Percentiles rank a stretch among this genome's conserved stretches.
These are phyloP conservation scores for Quadriops clusia DNA, from an alignment of 2,888 invertebrate species.

Conservation along the genomic window DNA sequence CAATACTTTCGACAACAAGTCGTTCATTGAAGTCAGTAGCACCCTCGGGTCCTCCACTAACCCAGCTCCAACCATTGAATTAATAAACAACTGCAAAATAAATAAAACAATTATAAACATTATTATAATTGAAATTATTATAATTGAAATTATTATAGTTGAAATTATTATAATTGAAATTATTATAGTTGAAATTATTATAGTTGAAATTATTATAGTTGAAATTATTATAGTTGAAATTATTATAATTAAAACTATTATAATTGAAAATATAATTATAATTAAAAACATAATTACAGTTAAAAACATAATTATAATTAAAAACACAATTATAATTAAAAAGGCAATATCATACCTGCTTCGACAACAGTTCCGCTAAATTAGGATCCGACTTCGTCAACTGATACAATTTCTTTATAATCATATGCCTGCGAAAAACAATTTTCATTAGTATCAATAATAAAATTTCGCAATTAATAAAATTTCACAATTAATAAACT, in stretches of 20 bases:
- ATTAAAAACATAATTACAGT: background rate
- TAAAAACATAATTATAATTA: background rate
- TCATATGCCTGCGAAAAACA: conserved; percentile 82
- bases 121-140: conserved; percentile 2
- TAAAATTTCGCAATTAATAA: too few species aligned
- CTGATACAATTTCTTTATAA: conserved; percentile 76
- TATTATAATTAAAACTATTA: background rate
- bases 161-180: background rate
- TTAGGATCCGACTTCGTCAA: conserved; percentile 63
- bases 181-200: background rate
- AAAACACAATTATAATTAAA: background rate
- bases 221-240: background rate
- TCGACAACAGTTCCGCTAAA: conserved; percentile 70
- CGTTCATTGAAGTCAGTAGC: conserved; percentile 76
- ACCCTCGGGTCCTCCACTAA: conserved; percentile 83
- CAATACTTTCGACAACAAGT: conserved; percentile 66
- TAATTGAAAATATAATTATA: conserved; percentile 1
- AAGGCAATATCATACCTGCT: conserved; percentile 50
- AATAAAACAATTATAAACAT: conserved; percentile 11
- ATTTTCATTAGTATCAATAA: too few species aligned
- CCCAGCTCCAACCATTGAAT: conserved; percentile 92
- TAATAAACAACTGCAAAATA: conserved; percentile 64
- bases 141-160: background rate
- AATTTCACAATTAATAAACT: too few species aligned
- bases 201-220: background rate